Percentiles rank a stretch among this genome's conserved stretches.
Conservation (phyloP, 2,113 vertebrate genomes). For the Cheilinus undulatus region DNA sequence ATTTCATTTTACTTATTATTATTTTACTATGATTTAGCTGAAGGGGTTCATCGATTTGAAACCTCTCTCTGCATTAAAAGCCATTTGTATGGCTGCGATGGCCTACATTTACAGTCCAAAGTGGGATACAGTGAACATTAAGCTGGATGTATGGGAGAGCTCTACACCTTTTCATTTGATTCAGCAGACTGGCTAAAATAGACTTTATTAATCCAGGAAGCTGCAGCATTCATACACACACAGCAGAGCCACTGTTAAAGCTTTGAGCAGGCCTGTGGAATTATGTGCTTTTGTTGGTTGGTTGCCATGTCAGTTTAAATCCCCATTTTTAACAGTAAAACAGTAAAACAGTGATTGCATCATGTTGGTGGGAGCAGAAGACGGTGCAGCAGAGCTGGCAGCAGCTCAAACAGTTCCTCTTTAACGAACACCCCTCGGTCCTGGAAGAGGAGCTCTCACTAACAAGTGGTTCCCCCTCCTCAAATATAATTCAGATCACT, state of each 20-base stretch:
- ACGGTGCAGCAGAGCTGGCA: conserved; percentile 21
- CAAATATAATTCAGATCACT: not conserved
- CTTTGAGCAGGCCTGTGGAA: conserved; percentile 17
- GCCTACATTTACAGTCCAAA: conserved; percentile 24
- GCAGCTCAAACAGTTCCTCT: not conserved
- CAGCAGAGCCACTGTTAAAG: not conserved
- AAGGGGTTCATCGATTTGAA: conserved; percentile 8
- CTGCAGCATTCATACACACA: not conserved
- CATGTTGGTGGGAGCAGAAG: conserved; percentile 11
- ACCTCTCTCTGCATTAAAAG: conserved; percentile 20
- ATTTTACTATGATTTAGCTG: conserved; percentile 45
- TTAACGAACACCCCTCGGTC: not conserved
- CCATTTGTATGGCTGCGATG: not conserved
- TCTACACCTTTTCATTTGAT: conserved; percentile 33
- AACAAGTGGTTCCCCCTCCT: not conserved
- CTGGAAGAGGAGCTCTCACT: not conserved
- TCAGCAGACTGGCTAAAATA: conserved; percentile 1
- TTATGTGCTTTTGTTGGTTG: conserved; percentile 42
- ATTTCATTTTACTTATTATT: not conserved
- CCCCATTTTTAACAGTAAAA: conserved; percentile 3
- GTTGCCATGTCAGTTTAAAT: conserved; percentile 29
- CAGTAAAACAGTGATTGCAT: conserved; percentile 28
- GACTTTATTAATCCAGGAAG: conserved; percentile 39
- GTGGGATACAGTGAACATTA: conserved; percentile 35
- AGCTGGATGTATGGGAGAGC: conserved; percentile 21